These are phyloP conservation scores for Gortyna flavago DNA, from an alignment of 2,888 invertebrate genomes.

Conservation along the genomic window DNA sequence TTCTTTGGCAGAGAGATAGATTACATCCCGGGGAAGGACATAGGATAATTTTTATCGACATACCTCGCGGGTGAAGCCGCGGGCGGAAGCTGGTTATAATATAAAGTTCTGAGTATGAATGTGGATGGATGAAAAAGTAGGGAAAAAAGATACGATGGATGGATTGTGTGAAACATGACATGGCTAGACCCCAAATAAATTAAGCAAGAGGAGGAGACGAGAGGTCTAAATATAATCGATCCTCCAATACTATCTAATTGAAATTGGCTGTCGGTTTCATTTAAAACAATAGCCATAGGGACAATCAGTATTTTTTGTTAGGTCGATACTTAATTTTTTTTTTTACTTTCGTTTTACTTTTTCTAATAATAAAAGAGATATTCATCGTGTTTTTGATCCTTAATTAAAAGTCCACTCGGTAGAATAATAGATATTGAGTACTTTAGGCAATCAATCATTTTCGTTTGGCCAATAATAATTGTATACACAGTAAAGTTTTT, in stretches of 20 bases:
- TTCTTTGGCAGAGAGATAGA: too few species aligned
- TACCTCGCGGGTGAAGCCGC: too few species aligned
- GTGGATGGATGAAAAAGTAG: background rate
- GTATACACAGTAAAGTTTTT: too few species aligned
- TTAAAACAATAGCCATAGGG: background rate
- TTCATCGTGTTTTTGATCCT: background rate
- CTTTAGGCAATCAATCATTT: conserved; percentile 68
- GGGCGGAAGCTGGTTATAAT: too few species aligned
- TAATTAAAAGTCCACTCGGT: conserved; percentile 8
- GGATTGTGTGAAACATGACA: too few species aligned
- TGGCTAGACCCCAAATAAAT: too few species aligned
- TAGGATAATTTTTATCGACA: too few species aligned
- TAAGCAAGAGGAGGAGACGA: too few species aligned
- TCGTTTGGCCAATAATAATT: conserved; percentile 21
- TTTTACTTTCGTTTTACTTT: background rate
- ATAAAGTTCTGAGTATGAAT: background rate
- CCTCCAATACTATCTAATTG: background rate
- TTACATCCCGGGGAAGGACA: too few species aligned
- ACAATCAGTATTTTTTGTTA: background rate
- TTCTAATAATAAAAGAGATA: conserved; percentile 10
- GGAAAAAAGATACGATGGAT: background rate
- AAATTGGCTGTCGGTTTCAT: background rate
- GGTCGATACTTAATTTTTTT: background rate
- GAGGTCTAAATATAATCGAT: background rate
- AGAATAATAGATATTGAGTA: conserved; percentile 62